Percentiles rank a stretch among this genome's conserved stretches.
Conservation (phyloP, 2,113 vertebrate species). For the Ceyx cyanopectus region DNA sequence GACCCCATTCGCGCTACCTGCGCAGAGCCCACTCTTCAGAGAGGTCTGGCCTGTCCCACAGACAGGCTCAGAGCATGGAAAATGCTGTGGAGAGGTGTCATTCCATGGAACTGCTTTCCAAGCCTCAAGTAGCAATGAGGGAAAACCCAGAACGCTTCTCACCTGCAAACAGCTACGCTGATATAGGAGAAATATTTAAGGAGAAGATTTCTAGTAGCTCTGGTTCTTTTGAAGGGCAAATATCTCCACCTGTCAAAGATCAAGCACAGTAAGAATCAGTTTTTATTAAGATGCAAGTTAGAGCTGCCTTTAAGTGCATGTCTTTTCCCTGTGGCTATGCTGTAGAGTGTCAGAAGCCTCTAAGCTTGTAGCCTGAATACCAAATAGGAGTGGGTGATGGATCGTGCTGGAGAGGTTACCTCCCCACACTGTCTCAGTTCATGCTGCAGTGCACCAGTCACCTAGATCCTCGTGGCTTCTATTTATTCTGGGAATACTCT, state of each 20-base stretch:
- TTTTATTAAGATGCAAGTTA: neutral
- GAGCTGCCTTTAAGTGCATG: neutral
- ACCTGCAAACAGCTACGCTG: conserved; percentile 64
- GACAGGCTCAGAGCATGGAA: conserved; percentile 53
- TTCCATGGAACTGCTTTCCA: conserved; percentile 86
- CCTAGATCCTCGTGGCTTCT: neutral
- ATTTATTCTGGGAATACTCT: neutral
- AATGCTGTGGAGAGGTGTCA: conserved; percentile 82
- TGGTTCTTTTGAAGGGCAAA: conserved; percentile 71
- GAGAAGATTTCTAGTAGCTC: conserved; percentile 69
- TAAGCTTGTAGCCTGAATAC: neutral
- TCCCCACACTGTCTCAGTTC: neutral
- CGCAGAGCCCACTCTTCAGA: conserved; percentile 93
- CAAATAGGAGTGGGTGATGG: neutral
- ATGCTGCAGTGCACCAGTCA: neutral
- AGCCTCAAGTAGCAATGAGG: conserved; percentile 54
- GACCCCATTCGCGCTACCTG: conserved; percentile 90
- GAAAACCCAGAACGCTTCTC: conserved; percentile 72
- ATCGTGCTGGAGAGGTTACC: neutral
- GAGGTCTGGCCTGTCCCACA: conserved; percentile 74
- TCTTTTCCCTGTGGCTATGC: neutral
- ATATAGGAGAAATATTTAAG: conserved; percentile 77
- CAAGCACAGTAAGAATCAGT: conserved; percentile 80
- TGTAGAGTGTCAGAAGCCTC: neutral
- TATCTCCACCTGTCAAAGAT: conserved; percentile 85